Base-by-base conservation (phyloP, 2,888 invertebrate species). In the Spisula solida region DNA sequence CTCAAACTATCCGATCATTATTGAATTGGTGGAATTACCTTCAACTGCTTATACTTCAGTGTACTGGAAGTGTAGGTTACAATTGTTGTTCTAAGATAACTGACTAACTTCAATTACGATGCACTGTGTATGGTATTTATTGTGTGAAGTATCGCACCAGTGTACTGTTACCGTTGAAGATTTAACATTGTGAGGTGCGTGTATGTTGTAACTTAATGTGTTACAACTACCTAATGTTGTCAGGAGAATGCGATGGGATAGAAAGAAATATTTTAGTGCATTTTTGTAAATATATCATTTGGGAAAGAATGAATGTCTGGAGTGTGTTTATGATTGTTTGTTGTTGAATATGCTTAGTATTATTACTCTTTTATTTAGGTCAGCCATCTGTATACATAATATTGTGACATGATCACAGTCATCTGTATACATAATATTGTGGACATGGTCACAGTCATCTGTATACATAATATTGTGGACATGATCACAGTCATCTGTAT, bases 271-370 rank as follows among this genome's bases (percentile, higher is more conserved):
- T 25, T 66, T 66, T 66, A n/a, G 60, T 66, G 60, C 60, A 66
- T 66, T 66, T 41, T 66, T 66, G 60, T 66, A 66, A 66, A 66
- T 66, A 66, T 66, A 66, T 66, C 25, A 66, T 66, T 66, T 66
- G n/a, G 60, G 60, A 25, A 66, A 25, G n/a, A 66, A 25, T n/a
- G 60, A 66, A 66, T 66, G 60, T 12, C 60, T 66, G 60, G 25
- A 5, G 60, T 66, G n/a, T 66, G 60, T 25, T 1, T 25, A n/a
- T 66, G 60, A 8, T n/a, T 66, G 60, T n/a, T n/a, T 66, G 12
- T 66, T 66, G 60, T 25, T 66, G 60, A 66, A 66, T 66, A 66
- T 25, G n/a, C 12, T 25, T n/a, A 66, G 25, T 66, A 66, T 66
- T 66, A 25, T 16, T 5, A 41, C 41, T 5, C 8, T 2, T 41